Conservation (phyloP, 2,888 invertebrate species). For the Perdita meconis region DNA sequence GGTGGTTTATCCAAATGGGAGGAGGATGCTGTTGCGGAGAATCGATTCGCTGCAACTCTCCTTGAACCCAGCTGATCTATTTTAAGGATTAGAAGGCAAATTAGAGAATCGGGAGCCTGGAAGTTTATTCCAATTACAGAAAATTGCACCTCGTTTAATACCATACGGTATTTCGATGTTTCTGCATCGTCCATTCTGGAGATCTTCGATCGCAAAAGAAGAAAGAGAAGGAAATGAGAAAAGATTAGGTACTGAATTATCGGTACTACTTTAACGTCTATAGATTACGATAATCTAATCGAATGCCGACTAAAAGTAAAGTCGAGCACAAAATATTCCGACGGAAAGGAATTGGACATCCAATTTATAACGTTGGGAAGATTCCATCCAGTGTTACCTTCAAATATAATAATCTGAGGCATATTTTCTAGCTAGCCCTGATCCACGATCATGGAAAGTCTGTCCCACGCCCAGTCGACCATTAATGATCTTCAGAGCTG, state of each 20-base stretch:
- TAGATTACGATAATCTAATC: conserved; percentile 11
- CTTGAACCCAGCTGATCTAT: too few relatives aligned
- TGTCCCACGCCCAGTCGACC: conserved; percentile 73
- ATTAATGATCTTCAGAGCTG: conserved; percentile 78
- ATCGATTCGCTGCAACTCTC: too few relatives aligned
- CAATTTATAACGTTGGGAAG: conserved; percentile 8
- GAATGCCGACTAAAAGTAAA: not conserved
- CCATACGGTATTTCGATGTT: conserved; percentile 20
- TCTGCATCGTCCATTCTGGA: not conserved
- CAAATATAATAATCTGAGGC: not conserved
- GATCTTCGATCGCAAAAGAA: not conserved
- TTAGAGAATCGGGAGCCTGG: not conserved
- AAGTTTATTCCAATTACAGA: conserved; percentile 3
- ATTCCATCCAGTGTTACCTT: conserved; percentile 29
- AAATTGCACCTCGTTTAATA: too few relatives aligned
- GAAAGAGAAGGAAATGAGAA: not conserved
- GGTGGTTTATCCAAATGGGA: conserved; percentile 40
- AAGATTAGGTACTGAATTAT: conserved; percentile 19
- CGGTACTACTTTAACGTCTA: conserved; percentile 16
- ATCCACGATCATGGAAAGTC: conserved; percentile 63
- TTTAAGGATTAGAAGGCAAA: too few relatives aligned
- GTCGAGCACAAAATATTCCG: conserved; percentile 16
- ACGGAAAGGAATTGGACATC: conserved; percentile 4
- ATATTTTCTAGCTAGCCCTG: conserved; percentile 28
- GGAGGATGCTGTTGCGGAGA: not conserved